These are phyloP conservation scores for Sarcophaga carnaria DNA, from an alignment of 2,888 invertebrate genomes.

Conservation along the genomic window DNA sequence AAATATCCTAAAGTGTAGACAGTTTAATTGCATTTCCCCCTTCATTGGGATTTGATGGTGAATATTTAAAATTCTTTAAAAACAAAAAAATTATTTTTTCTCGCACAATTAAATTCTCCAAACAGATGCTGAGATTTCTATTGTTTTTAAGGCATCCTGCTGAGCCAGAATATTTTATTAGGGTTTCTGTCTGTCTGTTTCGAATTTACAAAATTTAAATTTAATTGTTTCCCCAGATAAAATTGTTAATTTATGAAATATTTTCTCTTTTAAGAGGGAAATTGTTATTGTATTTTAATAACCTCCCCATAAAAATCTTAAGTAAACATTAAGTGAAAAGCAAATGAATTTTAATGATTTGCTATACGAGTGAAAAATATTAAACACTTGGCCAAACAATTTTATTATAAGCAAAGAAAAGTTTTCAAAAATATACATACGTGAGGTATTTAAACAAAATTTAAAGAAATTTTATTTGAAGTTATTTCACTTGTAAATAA, in stretches of 20 bases:
- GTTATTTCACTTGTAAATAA: no score
- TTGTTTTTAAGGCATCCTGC: no score
- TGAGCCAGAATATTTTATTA: no score
- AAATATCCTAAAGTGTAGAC: no score
- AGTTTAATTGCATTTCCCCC: no score
- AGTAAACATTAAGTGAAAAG: background rate
- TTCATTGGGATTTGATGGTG: no score
- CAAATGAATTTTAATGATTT: slow-evolving; percentile 40
- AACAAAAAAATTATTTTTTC: no score
- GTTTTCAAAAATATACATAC: background rate
- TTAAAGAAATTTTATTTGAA: no score
- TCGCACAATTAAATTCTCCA: no score
- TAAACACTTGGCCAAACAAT: slow-evolving; percentile 29
- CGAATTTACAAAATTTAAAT: background rate
- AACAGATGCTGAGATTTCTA: no score
- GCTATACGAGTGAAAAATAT: slow-evolving; percentile 33
- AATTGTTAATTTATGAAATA: background rate
- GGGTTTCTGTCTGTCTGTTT: background rate
- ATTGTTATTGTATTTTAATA: slow-evolving; percentile 24
- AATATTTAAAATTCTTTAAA: no score
- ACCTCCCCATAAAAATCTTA: background rate
- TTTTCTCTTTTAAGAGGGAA: background rate
- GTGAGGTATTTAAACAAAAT: no score
- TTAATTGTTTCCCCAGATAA: background rate
- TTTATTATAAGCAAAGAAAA: slow-evolving; percentile 8